These are phyloP conservation scores for Cyrtonyx montezumae DNA, from an alignment of 2,113 vertebrate species.

Conservation along the genomic window DNA sequence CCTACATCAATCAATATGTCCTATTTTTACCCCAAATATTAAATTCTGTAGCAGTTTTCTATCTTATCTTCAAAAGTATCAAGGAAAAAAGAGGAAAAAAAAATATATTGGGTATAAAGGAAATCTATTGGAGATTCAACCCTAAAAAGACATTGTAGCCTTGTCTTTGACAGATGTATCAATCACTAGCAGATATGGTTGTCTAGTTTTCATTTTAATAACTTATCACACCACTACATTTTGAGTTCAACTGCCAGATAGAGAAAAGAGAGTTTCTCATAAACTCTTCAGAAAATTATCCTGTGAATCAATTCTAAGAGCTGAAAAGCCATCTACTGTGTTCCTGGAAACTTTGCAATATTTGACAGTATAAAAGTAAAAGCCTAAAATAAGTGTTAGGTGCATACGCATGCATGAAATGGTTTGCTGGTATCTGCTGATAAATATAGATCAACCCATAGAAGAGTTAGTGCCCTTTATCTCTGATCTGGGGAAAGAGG, in stretches of 20 bases:
- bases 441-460: background rate
- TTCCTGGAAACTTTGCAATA: background rate
- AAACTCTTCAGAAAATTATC: background rate
- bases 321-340: constrained; percentile 13
- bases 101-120: background rate
- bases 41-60: background rate
- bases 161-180: background rate
- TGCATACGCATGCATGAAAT: background rate
- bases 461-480: background rate
- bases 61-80: background rate
- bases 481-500: background rate
- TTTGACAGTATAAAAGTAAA: background rate
- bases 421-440: background rate
- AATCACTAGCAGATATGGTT: background rate
- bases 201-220: background rate
- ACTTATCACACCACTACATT: background rate
- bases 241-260: background rate
- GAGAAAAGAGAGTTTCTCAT: constrained; percentile 6
- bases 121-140: background rate
- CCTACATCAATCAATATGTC: background rate
- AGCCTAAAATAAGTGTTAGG: background rate
- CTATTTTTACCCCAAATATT: background rate
- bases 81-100: background rate
- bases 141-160: background rate
- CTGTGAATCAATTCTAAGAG: constrained; percentile 1